These are phyloP conservation scores for Cotesia chilonis DNA, from an alignment of 1,140 invertebrate species.

Conservation along the genomic window DNA sequence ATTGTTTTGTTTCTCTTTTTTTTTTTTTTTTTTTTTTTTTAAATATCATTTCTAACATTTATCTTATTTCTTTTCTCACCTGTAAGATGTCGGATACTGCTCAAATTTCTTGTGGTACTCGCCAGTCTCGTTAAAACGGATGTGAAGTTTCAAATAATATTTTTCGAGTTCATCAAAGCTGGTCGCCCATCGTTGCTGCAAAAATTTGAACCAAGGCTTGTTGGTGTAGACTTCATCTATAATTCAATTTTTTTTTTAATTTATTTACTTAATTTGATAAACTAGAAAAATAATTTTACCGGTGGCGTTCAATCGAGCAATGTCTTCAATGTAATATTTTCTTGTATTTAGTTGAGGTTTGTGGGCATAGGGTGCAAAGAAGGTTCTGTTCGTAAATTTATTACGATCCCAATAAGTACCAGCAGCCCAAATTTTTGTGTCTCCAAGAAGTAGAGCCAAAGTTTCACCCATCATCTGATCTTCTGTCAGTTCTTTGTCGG, in stretches of 20 bases:
- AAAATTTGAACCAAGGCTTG: conserved; percentile 83
- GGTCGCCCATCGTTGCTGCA: conserved; percentile 93
- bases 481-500: conserved; percentile 87
- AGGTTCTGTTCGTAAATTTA: conserved; percentile 91
- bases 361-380: conserved; percentile 95
- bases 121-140: conserved; percentile 88
- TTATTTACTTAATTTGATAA: conserved; percentile 19
- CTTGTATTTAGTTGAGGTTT: conserved; percentile 83
- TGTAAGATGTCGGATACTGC: conserved; percentile 89
- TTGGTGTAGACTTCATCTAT: conserved; percentile 83
- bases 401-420: conserved; percentile 95
- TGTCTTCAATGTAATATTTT: conserved; percentile 88
- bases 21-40: conserved; percentile 3
- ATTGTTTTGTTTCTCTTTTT: no score
- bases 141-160: conserved; percentile 90
- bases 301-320: conserved; percentile 81
- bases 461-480: conserved; percentile 96
- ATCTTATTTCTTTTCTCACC: conserved; percentile 56
- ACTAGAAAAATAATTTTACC: conserved; percentile 62
- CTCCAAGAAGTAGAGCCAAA: conserved; percentile 87
- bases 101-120: conserved; percentile 85
- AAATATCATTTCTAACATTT: conserved; percentile 14
- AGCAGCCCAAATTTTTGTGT: conserved; percentile 90
- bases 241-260: conserved; percentile 44
- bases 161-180: conserved; percentile 93